phyloP scores from a whole-genome alignment of 2,113 vertebrate species.

The Casuarius casuarius region DNA sequence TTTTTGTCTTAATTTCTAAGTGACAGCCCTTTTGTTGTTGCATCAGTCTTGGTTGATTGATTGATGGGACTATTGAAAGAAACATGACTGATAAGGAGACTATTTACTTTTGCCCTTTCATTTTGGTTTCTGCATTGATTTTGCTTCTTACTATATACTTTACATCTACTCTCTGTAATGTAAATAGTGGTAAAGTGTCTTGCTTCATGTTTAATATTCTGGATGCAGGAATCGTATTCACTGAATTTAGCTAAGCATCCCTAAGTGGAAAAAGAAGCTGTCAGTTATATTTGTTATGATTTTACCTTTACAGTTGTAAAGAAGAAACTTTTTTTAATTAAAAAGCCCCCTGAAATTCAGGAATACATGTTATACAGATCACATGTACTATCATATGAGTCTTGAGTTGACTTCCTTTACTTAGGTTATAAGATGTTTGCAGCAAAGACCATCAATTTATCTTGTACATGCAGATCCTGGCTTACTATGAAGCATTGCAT shows the following conservation, averaged over 20 bases:
- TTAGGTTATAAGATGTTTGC: neutral
- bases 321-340: neutral
- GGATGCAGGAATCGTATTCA: neutral
- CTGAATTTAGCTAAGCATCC: neutral
- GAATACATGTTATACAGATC: neutral
- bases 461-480: neutral
- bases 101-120: neutral
- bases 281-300: neutral
- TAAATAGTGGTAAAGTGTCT: neutral
- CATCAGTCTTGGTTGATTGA: neutral
- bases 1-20: neutral
- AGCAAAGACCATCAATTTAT: neutral
- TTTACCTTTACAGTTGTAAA: neutral
- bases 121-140: neutral
- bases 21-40: neutral
- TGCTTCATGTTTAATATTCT: neutral
- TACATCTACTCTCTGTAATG: neutral
- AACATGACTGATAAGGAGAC: accelerated
- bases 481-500: neutral
- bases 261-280: neutral
- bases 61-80: neutral
- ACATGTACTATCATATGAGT: neutral
- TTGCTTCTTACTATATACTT: neutral
- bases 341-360: neutral
- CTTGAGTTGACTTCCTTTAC: neutral